Evolutionary conservation across 2,888 invertebrate species (phyloP), one percentile per base, ranked within the genome.

Genomic region (Deilephila elpenor): DNA sequence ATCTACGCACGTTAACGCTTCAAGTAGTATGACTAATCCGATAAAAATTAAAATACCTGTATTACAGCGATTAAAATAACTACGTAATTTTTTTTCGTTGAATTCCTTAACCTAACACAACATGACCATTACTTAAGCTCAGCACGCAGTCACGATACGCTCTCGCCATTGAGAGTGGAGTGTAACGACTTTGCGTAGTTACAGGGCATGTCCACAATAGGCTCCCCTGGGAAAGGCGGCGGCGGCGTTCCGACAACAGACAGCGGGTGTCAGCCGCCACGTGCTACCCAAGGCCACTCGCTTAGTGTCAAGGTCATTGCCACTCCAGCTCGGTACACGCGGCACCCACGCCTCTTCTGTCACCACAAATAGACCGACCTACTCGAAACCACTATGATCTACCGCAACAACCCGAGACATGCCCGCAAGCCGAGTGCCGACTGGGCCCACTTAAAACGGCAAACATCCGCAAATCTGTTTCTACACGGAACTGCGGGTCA

Each of bases 251-350:
- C 93, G 93, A 93, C 94, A 92, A 93, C 93, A 94, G 94, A 93
- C 93, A 93, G 92, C 94, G 93, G 93, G 93, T 92, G 94, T 94
- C 94, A 93, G 94, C 93, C 91, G 93, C 93, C 94, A 94, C 94
- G 94, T 94, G 94, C 93, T 93, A 92, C 93, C 94, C 94, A 94
- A 94, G 93, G 94, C 93, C 94, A 93, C 91, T 94, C 93, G 93
- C 93, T 93, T 93, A 93, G 94, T 95, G 94, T 94, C 94, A 95
- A 94, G 94, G 94, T 93, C 93, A 93, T 93, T 93, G 93, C 93
- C 93, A 94, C 94, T 93, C 94, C 94, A 93, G 93, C 93, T 91
- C 91, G 86, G 92, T 90, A 91, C 93, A 93, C 93, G 93, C 92
- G 90, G 93, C 93, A 92, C 93, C 93, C 94, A 93, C 94, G 93